Conservation (phyloP, 2,888 invertebrate genomes). For the Megamerina dolium region DNA sequence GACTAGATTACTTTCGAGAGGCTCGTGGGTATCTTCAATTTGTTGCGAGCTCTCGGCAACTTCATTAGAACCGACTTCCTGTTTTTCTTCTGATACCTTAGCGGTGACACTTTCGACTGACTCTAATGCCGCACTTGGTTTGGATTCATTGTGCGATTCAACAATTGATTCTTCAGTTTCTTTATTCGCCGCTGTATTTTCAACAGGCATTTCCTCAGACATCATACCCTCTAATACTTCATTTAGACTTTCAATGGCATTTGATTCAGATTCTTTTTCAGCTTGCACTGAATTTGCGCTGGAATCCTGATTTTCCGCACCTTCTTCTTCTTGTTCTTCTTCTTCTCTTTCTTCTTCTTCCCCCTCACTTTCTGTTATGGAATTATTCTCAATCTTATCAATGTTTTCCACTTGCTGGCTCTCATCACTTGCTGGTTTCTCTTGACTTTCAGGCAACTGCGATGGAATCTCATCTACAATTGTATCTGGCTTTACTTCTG, state of each 20-base stretch:
- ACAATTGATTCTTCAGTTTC: background rate
- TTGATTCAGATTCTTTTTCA: background rate
- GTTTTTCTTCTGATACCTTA: background rate
- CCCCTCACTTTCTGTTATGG: background rate
- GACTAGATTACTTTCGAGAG: too few species aligned
- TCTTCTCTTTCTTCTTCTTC: constrained; percentile 2
- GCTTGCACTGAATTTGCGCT: background rate
- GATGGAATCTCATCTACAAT: constrained; percentile 15
- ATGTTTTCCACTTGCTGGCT: background rate
- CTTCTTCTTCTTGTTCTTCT: background rate
- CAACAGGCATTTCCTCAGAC: background rate
- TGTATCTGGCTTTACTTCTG: constrained; percentile 8
- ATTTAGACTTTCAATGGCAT: constrained; percentile 6
- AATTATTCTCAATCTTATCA: background rate
- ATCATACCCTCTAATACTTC: too few species aligned
- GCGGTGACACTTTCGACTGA: too few species aligned
- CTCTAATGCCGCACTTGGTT: too few species aligned
- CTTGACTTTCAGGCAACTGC: too few species aligned
- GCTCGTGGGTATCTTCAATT: too few species aligned
- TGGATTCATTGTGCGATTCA: too few species aligned
- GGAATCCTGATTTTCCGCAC: background rate
- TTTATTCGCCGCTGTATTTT: background rate
- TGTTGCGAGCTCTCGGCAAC: too few species aligned
- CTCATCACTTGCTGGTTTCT: too few species aligned
- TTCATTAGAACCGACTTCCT: background rate